Conservation (phyloP, 2,113 vertebrate species). For the Todiramphus saurophagus region DNA sequence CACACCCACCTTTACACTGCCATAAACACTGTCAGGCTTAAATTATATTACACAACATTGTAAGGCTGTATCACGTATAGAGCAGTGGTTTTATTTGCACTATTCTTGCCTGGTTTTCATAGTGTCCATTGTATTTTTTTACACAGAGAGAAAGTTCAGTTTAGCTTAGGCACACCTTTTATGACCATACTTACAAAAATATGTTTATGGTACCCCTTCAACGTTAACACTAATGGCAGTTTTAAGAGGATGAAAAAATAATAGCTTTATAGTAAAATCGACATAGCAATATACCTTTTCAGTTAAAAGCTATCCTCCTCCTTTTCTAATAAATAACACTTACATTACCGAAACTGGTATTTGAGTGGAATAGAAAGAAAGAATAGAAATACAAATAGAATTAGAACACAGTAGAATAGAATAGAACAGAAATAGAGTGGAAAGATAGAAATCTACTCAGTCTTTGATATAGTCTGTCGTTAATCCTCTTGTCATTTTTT, state of each 20-base stretch:
- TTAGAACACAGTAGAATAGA: too few relatives aligned
- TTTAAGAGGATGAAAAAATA: neutral
- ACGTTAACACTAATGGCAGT: neutral
- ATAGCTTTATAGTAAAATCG: neutral
- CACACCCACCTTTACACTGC: neutral
- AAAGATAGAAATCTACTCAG: neutral
- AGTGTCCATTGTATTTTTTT: neutral
- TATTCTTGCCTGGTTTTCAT: neutral
- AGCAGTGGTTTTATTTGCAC: neutral
- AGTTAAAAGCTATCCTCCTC: neutral
- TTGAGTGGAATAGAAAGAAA: neutral
- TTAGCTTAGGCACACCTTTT: neutral
- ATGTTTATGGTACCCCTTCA: neutral
- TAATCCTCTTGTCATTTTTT: neutral
- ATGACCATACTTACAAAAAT: neutral
- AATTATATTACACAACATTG: neutral
- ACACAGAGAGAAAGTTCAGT: neutral
- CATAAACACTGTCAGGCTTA: fast-evolving
- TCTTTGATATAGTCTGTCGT: neutral
- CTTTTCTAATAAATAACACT: neutral
- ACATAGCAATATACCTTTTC: neutral
- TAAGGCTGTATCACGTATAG: neutral
- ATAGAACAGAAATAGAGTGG: neutral
- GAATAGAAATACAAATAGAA: too few relatives aligned
- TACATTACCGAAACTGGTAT: neutral